Base-by-base conservation (phyloP, 1,140 invertebrate species). In the Helicoverpa zea region DNA sequence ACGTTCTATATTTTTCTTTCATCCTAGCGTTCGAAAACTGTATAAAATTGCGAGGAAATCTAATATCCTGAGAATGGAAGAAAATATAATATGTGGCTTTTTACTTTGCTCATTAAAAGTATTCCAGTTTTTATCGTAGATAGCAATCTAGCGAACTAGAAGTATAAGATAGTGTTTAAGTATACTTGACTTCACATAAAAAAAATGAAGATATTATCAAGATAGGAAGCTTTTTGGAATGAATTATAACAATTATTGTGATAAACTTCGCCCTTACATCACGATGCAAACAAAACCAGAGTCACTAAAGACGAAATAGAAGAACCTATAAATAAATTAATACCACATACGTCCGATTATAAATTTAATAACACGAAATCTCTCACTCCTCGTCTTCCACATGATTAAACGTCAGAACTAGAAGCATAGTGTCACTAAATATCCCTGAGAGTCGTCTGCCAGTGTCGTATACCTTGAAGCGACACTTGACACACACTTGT, bases 371-470 rank as follows among this genome's bases (percentile, higher is more conserved):
- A 63, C 23, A 68, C 49, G 16, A n/a, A 23, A 68, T 51, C 16
- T 18, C 47, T 13, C 14, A 23, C 43, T 43, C 43, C 64, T n/a
- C n/a, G 2, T 35, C 52, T 18, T 49, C 2, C n/a, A 12, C 58
- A 51, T 61, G 58, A 75, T 75, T 59, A 75, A 75, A 75, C 18
- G 73, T 61, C 73, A 75, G 52, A 61, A 56, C 49, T 72, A 30
- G 35, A 14, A 64, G 64, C 43, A 49, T 68, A 68, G 59, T 77
- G 74, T 77, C 74, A 77, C 74, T 77, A 66, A 75, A 77, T 77
- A 77, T 77, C 16, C 14, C 75, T 52, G 75, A 77, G 49, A 35
- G 75, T 59, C 54, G 73, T 29, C 35, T 66, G 61, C 58, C 10
- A 43, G 30, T 77, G 75, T 77, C 75, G 58, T 52, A 54, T 7